Base-by-base conservation (phyloP, 2,797 vertebrate genomes). In the Enteromius mattozi region DNA sequence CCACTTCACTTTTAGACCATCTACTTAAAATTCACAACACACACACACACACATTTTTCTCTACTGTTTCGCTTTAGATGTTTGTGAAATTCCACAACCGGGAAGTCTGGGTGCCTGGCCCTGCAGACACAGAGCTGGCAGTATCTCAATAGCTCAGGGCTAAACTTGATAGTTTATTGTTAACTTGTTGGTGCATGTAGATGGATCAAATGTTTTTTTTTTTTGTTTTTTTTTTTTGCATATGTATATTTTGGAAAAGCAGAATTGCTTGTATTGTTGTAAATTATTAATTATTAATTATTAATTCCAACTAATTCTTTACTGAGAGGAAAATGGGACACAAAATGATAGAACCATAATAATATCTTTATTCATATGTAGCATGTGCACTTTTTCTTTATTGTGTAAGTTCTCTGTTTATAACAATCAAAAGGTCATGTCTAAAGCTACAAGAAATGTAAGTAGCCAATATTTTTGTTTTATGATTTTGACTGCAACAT, bases 51-150 rank as follows among this genome's bases (percentile, higher is more conserved):
- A 66, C 71, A 83, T 54, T 86, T 82, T 80, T 84, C 76, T 86
- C 80, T 77, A 87, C 59, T 61, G 80, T 82, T 76, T 81, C 81
- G 85, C 74, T 61, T 61, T 17, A 80, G 80, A 78, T 49, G 81
- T 83, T 82, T 84, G 87, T 81, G 85, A 86, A 87, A 89, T 87
- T 90, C 89, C 80, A 78, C 76, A 76, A 59, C 61, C 83, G 84
- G 87, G 42, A 87, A 69, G 45, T 65, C 76, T 78, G 71, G 65
- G 76, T 79, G 61, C 51, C 71, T 84, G 70, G 72, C 21, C 72
- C 69, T 77, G 83, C 54, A 78, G 86, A 70, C 82, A 77, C 12
- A 12, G 78, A 82, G 63, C 70, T 86, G 90, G 88, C 83, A 78
- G 51, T 70, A 56, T 61, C 76, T 87, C 84, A 89, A 87, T 81